These are phyloP conservation scores for Pseudomyrmex dendroicus DNA, from an alignment of 1,140 invertebrate species.

Conservation along the genomic window DNA sequence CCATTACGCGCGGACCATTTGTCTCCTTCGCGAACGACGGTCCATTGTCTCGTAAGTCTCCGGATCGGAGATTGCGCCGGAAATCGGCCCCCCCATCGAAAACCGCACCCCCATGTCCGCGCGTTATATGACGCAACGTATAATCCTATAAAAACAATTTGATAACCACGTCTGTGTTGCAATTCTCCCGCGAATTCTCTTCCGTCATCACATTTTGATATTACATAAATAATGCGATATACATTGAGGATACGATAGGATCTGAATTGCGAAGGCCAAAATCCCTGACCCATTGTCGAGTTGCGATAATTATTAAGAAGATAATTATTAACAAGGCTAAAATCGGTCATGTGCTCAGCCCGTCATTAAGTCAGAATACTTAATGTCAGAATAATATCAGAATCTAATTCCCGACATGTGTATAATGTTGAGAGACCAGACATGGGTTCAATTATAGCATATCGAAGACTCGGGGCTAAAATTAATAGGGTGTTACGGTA, in stretches of 20 bases:
- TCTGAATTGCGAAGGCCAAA: conserved; percentile 2
- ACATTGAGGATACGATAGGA: background rate
- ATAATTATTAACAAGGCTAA: conserved; percentile 44
- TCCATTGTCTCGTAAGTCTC: conserved; percentile 68
- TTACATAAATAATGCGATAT: background rate
- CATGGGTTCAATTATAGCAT: conserved; percentile 24
- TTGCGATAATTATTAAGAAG: conserved; percentile 33
- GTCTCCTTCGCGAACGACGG: conserved; percentile 61
- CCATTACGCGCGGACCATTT: conserved; percentile 73
- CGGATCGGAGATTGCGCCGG: conserved; percentile 73
- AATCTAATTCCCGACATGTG: conserved; percentile 33
- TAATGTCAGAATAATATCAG: background rate
- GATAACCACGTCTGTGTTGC: conserved; percentile 21
- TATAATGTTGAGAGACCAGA: conserved; percentile 11
- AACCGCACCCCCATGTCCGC: conserved; percentile 67
- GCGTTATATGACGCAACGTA: background rate
- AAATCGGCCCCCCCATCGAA: conserved; percentile 76
- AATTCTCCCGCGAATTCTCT: background rate
- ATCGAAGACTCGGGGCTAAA: background rate
- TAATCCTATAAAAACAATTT: conserved; percentile 15
- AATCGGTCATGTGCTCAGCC: conserved; percentile 3
- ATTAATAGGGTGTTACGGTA: background rate
- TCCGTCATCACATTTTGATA: background rate
- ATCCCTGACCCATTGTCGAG: background rate
- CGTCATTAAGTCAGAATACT: background rate